Conservation (phyloP, 2,113 vertebrate species). For the Trematomus loennbergii region DNA sequence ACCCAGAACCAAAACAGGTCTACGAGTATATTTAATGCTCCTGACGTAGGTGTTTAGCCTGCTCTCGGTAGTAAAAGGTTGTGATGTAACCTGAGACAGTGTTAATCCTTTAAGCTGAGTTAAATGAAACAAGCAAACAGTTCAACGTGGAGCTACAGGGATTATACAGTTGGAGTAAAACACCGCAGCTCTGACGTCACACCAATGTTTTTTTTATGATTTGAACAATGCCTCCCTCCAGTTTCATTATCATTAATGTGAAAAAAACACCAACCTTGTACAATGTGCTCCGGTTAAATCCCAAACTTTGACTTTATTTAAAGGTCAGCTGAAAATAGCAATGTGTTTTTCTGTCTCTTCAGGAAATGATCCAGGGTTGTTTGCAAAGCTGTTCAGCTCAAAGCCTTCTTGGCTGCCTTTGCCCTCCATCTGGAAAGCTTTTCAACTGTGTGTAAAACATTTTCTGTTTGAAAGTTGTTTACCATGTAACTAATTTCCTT, state of each 20-base stretch:
- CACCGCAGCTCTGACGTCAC: conserved; percentile 7
- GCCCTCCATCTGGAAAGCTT: conserved; percentile 18
- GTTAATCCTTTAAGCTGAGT: conserved; percentile 69
- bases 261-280: conserved; percentile 19
- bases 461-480: conserved; percentile 33
- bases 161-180: conserved; percentile 48
- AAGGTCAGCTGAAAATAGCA: conserved; percentile 55
- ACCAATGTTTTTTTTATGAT: conserved; percentile 30
- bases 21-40: conserved; percentile 22
- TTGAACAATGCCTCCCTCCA: neutral
- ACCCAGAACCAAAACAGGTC: neutral
- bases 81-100: conserved; percentile 58
- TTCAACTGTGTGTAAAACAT: conserved; percentile 28
- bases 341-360: neutral
- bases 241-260: conserved; percentile 38
- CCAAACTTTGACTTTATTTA: conserved; percentile 39
- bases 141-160: neutral
- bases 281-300: conserved; percentile 11
- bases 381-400: conserved; percentile 22
- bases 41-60: neutral
- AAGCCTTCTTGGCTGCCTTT: conserved; percentile 28
- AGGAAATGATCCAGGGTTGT: conserved; percentile 29
- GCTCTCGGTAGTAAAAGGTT: conserved; percentile 49
- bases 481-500: conserved; percentile 43
- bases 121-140: conserved; percentile 70